phyloP scores from a whole-genome alignment of 1,140 invertebrate genomes.

The Scaptomyza graminum region DNA sequence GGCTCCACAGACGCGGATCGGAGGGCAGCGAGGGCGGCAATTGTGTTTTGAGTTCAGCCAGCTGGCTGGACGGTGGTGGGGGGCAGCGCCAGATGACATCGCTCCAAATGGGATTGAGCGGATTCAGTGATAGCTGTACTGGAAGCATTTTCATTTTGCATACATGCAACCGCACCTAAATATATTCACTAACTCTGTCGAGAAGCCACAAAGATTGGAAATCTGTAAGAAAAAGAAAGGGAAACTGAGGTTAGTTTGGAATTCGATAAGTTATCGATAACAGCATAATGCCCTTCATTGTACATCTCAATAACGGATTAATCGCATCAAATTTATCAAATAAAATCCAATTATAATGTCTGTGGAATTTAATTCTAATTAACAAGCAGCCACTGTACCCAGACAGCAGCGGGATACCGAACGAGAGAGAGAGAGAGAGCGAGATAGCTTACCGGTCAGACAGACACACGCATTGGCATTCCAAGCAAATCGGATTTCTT shows the following conservation, averaged over 20 bases:
- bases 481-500: slow-evolving; percentile 79
- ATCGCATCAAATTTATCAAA: no score
- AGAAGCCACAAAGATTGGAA: slow-evolving; percentile 48
- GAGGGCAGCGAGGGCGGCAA: slow-evolving; percentile 91
- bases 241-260: background rate
- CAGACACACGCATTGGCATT: slow-evolving; percentile 74
- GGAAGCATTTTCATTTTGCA: slow-evolving; percentile 88
- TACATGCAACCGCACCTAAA: slow-evolving; percentile 61
- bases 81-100: slow-evolving; percentile 93
- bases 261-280: no score
- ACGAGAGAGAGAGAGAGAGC: background rate
- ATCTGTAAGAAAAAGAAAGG: slow-evolving; percentile 39
- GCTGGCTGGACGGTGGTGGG: slow-evolving; percentile 87
- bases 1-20: slow-evolving; percentile 94
- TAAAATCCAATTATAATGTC: no score
- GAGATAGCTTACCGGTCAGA: slow-evolving; percentile 36
- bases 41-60: slow-evolving; percentile 94
- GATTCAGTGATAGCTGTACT: slow-evolving; percentile 87
- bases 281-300: no score
- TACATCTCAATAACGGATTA: no score
- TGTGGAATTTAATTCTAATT: background rate
- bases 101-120: slow-evolving; percentile 87
- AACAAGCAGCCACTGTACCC: background rate
- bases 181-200: slow-evolving; percentile 29
- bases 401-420: background rate